Conservation (phyloP, 2,797 vertebrate species). For the Adrianichthys oophorus region DNA sequence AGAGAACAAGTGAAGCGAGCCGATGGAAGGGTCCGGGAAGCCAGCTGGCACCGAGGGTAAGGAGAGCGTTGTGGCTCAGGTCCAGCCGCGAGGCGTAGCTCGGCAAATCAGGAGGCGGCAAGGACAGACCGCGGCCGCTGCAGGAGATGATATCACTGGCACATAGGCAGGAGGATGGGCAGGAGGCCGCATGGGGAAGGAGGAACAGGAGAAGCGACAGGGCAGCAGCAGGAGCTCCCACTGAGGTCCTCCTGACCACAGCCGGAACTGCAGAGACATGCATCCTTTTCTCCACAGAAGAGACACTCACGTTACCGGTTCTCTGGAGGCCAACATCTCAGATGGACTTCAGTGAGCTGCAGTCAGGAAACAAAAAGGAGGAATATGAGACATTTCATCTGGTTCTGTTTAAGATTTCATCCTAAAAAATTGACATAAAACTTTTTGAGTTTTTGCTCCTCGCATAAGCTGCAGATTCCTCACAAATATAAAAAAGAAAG, state of each 20-base stretch:
- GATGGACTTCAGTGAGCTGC: constrained; percentile 19
- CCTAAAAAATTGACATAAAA: no score
- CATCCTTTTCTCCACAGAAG: constrained; percentile 61
- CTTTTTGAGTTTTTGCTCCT: no score
- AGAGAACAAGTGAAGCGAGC: constrained; percentile 81
- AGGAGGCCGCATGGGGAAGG: constrained; percentile 67
- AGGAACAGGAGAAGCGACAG: constrained; percentile 75
- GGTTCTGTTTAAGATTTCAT: no score
- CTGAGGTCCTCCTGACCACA: not conserved
- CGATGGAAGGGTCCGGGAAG: constrained; percentile 72
- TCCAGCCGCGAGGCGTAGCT: constrained; percentile 83
- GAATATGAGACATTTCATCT: constrained; percentile 24
- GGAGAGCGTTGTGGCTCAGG: constrained; percentile 87
- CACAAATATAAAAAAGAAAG: no score
- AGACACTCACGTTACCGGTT: constrained; percentile 60
- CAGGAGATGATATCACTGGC: constrained; percentile 90
- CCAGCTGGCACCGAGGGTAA: constrained; percentile 81
- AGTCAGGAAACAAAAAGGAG: constrained; percentile 16
- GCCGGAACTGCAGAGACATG: constrained; percentile 22
- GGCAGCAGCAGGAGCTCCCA: constrained; percentile 57
- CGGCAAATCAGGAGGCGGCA: constrained; percentile 80
- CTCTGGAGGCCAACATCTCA: constrained; percentile 49
- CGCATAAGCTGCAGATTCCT: no score
- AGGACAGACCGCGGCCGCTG: constrained; percentile 84
- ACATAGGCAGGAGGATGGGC: constrained; percentile 86